phyloP scores from a whole-genome alignment of 2,113 vertebrate genomes.

The Desmodus rotundus region DNA sequence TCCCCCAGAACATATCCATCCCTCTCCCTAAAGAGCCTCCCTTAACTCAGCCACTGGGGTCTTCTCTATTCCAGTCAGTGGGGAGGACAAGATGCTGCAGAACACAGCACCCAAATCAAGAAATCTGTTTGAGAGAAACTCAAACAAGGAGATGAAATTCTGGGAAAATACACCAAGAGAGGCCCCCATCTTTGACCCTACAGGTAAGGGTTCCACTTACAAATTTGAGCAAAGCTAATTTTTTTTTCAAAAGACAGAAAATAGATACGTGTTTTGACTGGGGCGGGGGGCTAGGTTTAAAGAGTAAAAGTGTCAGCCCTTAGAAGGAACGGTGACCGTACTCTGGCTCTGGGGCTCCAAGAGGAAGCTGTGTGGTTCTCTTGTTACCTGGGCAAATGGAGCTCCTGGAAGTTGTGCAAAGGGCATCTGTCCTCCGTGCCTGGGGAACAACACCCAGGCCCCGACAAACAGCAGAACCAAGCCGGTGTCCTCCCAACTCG shows the following conservation, averaged over 20 bases:
- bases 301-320: background rate
- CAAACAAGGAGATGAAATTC: slow-evolving; percentile 71
- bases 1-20: fast-evolving
- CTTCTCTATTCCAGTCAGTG: slow-evolving; percentile 80
- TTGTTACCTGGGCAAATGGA: background rate
- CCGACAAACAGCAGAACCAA: background rate
- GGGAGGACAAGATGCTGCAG: slow-evolving; percentile 76
- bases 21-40: background rate
- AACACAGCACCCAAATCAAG: slow-evolving; percentile 70
- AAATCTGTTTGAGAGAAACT: slow-evolving; percentile 76
- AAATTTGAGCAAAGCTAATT: background rate
- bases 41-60: slow-evolving; percentile 27
- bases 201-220: slow-evolving; percentile 74
- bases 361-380: background rate
- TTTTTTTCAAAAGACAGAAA: background rate
- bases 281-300: background rate
- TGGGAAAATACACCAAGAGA: slow-evolving; percentile 63
- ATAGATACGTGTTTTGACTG: background rate
- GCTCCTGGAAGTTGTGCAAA: background rate
- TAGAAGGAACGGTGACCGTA: background rate
- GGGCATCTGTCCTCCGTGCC: background rate
- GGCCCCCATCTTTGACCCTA: slow-evolving; percentile 75
- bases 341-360: background rate
- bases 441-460: background rate
- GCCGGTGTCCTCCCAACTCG: background rate